Conservation (phyloP, 2,888 invertebrate species). For the Polylopha cassiicola region DNA sequence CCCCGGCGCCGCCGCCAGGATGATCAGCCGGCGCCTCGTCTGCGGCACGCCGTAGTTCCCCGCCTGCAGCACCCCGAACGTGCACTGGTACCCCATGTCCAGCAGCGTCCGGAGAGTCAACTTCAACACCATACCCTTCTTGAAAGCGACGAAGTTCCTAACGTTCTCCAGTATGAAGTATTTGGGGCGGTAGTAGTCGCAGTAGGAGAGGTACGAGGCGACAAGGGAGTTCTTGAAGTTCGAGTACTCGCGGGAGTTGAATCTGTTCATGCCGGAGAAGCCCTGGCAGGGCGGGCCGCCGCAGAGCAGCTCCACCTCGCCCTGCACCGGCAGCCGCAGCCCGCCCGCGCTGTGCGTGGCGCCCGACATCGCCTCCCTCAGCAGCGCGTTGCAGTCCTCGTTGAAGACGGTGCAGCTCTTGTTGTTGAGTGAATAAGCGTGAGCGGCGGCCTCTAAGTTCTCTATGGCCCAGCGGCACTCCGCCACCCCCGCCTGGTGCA, state of each 20-base stretch:
- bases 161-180: conserved; percentile 92
- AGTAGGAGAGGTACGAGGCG: conserved; percentile 88
- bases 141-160: conserved; percentile 89
- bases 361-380: conserved; percentile 82
- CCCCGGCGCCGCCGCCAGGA: conserved; percentile 90
- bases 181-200: conserved; percentile 89
- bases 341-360: conserved; percentile 67
- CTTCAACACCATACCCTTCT: conserved; percentile 88
- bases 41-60: conserved; percentile 92
- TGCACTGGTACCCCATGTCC: conserved; percentile 91
- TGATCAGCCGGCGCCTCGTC: conserved; percentile 85
- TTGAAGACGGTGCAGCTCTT: conserved; percentile 84
- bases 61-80: conserved; percentile 91
- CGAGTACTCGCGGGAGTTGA: conserved; percentile 89
- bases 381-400: conserved; percentile 87
- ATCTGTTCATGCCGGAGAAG: conserved; percentile 93
- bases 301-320: conserved; percentile 89
- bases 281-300: conserved; percentile 95
- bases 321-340: conserved; percentile 81
- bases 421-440: conserved; percentile 87
- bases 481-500: conserved; percentile 82
- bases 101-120: conserved; percentile 85
- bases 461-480: conserved; percentile 90
- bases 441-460: conserved; percentile 85
- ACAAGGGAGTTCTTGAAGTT: conserved; percentile 91